phyloP scores from a whole-genome alignment of 2,113 vertebrate species.

The Ptilorrhoa leucosticta region DNA sequence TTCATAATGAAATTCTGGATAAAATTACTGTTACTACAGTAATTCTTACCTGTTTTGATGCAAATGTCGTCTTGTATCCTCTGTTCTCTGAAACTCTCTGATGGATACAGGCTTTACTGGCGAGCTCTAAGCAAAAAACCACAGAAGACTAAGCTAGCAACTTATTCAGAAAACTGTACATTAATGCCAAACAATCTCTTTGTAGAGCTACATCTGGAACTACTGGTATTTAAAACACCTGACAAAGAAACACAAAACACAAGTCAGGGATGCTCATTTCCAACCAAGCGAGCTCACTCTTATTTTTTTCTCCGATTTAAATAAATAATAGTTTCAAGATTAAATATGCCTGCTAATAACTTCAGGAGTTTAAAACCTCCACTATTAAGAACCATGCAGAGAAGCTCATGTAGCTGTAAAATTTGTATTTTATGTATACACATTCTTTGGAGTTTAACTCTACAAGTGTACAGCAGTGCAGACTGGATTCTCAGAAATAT shows the following conservation, averaged over 20 bases:
- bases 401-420: background rate
- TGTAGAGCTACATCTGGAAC: background rate
- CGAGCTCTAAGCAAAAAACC: constrained; percentile 73
- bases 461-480: background rate
- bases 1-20: background rate
- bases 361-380: background rate
- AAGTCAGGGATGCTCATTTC: background rate
- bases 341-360: background rate
- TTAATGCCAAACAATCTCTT: background rate
- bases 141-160: background rate
- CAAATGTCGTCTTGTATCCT: constrained; percentile 76
- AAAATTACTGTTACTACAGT: background rate
- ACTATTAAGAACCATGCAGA: background rate
- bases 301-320: background rate
- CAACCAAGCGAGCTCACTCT: background rate
- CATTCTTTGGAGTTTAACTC: background rate
- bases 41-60: constrained; percentile 78
- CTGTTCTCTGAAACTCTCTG: constrained; percentile 76
- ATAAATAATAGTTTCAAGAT: background rate
- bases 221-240: background rate
- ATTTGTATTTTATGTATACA: background rate
- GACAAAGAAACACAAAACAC: background rate
- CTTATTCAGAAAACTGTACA: background rate
- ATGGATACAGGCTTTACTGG: constrained; percentile 69
- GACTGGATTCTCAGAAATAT: background rate